Base-by-base conservation (phyloP, 1,140 invertebrate genomes). In the Drosophila funebris region DNA sequence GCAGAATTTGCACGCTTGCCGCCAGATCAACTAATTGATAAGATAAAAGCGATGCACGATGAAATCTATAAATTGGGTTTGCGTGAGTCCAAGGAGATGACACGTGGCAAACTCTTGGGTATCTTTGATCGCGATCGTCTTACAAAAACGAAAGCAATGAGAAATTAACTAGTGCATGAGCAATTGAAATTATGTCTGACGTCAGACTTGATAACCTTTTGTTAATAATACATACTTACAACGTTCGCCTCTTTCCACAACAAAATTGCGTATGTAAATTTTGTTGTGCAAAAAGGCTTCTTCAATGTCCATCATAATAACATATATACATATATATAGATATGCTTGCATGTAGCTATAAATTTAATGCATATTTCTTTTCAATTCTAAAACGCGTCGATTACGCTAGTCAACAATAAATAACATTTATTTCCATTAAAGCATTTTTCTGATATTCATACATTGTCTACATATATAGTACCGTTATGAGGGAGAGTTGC, bases 41-140 rank as follows among this genome's bases (percentile, higher is more conserved):
- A 98, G 94, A 97, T 99, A 0, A 97, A 97, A 91, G 96, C 97
- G 85, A 92, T 99, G 16, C 97, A 99, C 90, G 97, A 99, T 90
- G 93, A 97, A 46, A 97, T 98, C 4, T 99, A 98, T 92, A 97
- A 98, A 90, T 92, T 99, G 16, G 98, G 97, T 5, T 92, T 98
- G 9, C 97, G 98, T 90, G 98, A 99, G 94, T 95, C 97, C 0
- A 97, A 98, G 91, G 98, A 99, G 94, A 98, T 99, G 96, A 98
- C 97, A 0, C 93, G 97, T 76, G 98, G 97, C 33, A 98, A 98
- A 93, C 97, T 98, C 92, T 93, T 99, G 39, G 97, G 98, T 92
- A 97, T 99, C 84, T 96, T 96, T 79, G 94, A 79, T 46, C 64
- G 62, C 0, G 57, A 88, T 4, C 71, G 63, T 18, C 5, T 44